A percentile compares a stretch with the other conserved stretches of the same genome.
Evolutionary conservation across 2,113 vertebrate genomes (phyloP).

Genomic region (Coryphaenoides rupestris): DNA sequence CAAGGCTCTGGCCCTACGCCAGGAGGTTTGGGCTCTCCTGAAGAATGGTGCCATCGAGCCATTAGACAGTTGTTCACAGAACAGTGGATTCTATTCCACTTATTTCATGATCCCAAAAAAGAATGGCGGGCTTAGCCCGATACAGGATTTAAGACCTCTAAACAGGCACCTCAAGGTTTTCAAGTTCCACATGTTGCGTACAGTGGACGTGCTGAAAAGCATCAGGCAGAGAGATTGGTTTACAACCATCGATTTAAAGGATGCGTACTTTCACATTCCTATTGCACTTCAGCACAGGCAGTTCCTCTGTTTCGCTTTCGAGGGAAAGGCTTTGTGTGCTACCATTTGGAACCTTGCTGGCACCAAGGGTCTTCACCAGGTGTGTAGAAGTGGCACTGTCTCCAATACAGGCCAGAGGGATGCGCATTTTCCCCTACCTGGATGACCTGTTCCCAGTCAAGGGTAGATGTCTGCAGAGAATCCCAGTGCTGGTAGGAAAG

Average conservation of each 20-base stretch:
- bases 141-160: not conserved
- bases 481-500: no score
- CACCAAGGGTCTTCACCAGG: not conserved
- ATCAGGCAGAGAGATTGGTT: not conserved
- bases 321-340: not conserved
- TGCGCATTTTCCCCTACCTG: no score
- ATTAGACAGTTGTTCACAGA: not conserved
- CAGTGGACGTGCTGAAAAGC: not conserved
- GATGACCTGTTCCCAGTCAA: no score
- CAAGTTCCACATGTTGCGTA: not conserved
- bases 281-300: conserved; percentile 6
- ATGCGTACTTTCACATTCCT: conserved; percentile 6
- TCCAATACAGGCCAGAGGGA: not conserved
- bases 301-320: not conserved
- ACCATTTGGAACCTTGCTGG: not conserved
- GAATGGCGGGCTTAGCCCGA: not conserved
- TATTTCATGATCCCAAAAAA: conserved; percentile 1
- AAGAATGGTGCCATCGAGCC: not conserved
- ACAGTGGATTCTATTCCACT: not conserved
- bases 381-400: not conserved
- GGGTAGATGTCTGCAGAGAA: no score
- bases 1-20: not conserved
- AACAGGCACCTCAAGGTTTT: conserved; percentile 1
- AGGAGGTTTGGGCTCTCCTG: not conserved
- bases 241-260: not conserved